Evolutionary conservation across 2,797 vertebrate species (phyloP), one percentile per base, ranked within the genome.

Genomic region (Caiman crocodilus): DNA sequence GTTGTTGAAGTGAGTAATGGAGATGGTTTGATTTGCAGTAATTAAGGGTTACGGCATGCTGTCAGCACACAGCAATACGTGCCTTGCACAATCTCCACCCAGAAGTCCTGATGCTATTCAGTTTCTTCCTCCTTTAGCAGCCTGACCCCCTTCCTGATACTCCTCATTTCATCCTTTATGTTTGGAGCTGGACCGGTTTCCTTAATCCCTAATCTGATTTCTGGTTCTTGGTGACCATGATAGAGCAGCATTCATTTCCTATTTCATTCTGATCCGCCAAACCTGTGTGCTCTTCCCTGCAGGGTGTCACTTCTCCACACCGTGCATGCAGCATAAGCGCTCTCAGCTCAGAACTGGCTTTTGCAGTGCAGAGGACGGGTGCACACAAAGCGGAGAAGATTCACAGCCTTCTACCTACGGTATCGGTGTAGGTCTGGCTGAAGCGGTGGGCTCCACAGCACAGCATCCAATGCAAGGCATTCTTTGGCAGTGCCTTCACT

Each of bases 211-310:
- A 96, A 96, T 93, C 96, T 96, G 94, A 90, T 95, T 95, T 90
- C 90, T 96, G 73, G 96, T 92, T 91, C 95, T 95, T 94, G 93
- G 87, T 79, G 71, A 90, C 92, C 93, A 85, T 83, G 93, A 94
- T 93, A 92, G 93, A 79, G 85, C 79, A 96, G 96, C 85, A 95
- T 97, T 96, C 96, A 87, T 94, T 95, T 96, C 87, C 96, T 96
- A 94, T 96, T 96, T 96, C 95, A 86, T 92, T 94, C 89, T 95
- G 90, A 95, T 93, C 94, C 96, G 93, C 94, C 79, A 64, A 71
- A 95, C 86, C 93, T 88, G 78, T 86, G 32, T 91, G 67, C 88
- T 88, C 28, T 82, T 30, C 26, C n/a, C 28, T 57, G 55, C 69
- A 67, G 69, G 79, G 82, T 79, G 83, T 79, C 87, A 84, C 69